Conservation (phyloP, 2,113 vertebrate genomes). For the Pomatorhinus ruficollis region DNA sequence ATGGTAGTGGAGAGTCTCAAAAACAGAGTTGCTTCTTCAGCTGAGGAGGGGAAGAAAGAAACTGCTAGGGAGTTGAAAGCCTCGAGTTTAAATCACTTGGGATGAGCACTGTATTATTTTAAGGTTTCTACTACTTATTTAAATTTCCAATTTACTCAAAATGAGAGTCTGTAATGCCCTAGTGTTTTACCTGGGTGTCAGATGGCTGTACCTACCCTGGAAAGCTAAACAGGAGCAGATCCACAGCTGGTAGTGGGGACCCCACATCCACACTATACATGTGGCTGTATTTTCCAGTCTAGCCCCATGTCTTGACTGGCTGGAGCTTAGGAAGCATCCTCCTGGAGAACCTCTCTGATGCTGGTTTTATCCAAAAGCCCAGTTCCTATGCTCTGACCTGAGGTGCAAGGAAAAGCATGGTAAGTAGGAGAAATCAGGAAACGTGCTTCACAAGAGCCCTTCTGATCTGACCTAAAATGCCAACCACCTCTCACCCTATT, state of each 20-base stretch:
- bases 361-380: neutral
- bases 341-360: neutral
- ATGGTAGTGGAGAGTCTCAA: neutral
- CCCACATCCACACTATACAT: fast-evolving
- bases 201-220: neutral
- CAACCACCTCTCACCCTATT: neutral
- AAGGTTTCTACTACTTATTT: neutral
- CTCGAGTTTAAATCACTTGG: neutral
- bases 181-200: neutral
- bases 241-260: neutral
- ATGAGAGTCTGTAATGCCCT: neutral
- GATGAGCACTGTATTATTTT: neutral
- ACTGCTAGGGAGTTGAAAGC: neutral
- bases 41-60: neutral
- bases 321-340: neutral
- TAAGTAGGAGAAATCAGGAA: neutral
- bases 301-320: fast-evolving
- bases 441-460: neutral
- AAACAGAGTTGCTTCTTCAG: neutral
- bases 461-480: neutral
- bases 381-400: neutral
- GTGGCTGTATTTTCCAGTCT: neutral
- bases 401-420: fast-evolving
- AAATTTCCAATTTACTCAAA: neutral
- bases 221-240: neutral